Evolutionary conservation across 2,888 invertebrate species (phyloP), one percentile per base, ranked within the genome.

Genomic region (Glaucopsyche alexis): DNA sequence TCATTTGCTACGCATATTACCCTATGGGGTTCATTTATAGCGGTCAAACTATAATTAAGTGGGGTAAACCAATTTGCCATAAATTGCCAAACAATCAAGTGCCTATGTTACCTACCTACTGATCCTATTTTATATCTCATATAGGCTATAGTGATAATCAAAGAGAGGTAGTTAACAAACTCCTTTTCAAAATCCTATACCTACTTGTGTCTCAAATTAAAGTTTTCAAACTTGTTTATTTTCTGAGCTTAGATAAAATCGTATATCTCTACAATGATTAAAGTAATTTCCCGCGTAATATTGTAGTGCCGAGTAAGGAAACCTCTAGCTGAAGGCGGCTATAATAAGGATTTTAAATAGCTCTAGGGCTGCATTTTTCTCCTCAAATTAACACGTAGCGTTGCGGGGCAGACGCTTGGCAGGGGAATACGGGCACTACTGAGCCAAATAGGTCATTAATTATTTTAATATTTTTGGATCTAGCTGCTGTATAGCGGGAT

Each of bases 371-470:
- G 16, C 66, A 66, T 72, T 72, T 72, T 72, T 45, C 66, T 67
- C 72, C 42, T 42, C 66, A 72, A 72, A 72, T 72, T 72, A 72
- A 72, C 72, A 72, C 72, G 72, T 72, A 72, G 65, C 65, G 66
- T 66, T 47, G 47, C 64, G 65, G 50, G 50, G 50, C 50, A 65
- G 66, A 74, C 75, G 74, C 74, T 78, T 78, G 78, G 78, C 78
- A 78, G 75, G 73, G 74, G 74, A 76, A 74, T 74, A 74, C 74
- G 67, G 73, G 72, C 74, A 76, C 75, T 71, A 75, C 77, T 74
- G 77, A 77, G 78, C 78, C 78, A 78, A 78, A 78, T 77, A 74
- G 78, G 75, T 75, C 78, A 77, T 78, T 78, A 78, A 77, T 78
- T 78, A 77, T 77, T 78, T 78, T 78, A 78, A 78, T 76, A 77